A percentile compares a stretch with the other conserved stretches of the same genome.
These are phyloP conservation scores for Cololabis saira DNA, from an alignment of 2,113 vertebrate species.

Conservation along the genomic window DNA sequence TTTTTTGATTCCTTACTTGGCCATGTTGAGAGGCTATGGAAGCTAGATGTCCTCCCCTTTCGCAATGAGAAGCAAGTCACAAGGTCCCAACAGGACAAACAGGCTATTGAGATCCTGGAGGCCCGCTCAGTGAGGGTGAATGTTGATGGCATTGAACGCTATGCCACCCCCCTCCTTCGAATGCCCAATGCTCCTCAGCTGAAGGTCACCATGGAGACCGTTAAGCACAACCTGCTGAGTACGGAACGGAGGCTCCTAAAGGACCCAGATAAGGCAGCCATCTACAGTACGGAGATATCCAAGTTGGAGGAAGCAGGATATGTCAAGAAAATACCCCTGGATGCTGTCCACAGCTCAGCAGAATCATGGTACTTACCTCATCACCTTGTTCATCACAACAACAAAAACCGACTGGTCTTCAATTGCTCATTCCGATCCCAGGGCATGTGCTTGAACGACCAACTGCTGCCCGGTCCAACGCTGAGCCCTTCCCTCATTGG, in stretches of 20 bases:
- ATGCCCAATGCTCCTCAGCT: not conserved
- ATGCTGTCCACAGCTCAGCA: not conserved
- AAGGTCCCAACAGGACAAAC: not conserved
- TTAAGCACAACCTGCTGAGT: not conserved
- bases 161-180: not conserved
- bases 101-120: not conserved
- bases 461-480: too few relatives aligned
- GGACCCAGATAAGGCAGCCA: not conserved
- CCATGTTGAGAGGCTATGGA: not conserved
- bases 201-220: not conserved
- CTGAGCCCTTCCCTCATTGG: not conserved
- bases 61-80: not conserved
- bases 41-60: not conserved
- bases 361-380: not conserved
- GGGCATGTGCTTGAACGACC: not conserved
- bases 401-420: not conserved
- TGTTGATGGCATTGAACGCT: not conserved
- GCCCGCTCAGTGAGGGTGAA: not conserved
- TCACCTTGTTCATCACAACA: constrained; percentile 3
- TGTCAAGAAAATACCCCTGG: not conserved
- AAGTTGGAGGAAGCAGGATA: not conserved
- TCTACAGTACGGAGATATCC: not conserved
- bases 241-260: not conserved
- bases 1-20: not conserved
- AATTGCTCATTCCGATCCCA: not conserved